Evolutionary conservation across 2,113 vertebrate genomes (phyloP).

Genomic region (Gobio gobio): DNA sequence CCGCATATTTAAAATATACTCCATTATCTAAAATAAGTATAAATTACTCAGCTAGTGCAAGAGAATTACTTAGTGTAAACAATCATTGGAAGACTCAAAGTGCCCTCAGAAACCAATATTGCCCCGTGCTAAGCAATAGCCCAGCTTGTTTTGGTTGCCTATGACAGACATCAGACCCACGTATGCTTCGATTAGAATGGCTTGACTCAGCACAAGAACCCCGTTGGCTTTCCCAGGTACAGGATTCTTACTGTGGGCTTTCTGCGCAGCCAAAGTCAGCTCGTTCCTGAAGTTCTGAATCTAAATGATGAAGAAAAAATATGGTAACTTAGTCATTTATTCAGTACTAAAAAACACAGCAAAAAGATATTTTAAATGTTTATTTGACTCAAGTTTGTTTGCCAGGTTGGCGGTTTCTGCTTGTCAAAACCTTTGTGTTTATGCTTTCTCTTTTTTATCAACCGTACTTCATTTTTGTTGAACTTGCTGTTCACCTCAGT

Average conservation of each 20-base stretch:
- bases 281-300: slow-evolving; percentile 75
- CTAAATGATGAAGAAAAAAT: slow-evolving; percentile 66
- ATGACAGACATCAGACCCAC: slow-evolving; percentile 79
- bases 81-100: background rate
- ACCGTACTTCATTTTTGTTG: background rate
- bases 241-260: slow-evolving; percentile 65
- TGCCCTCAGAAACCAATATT: slow-evolving; percentile 80
- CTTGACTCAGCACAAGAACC: slow-evolving; percentile 74
- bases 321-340: background rate
- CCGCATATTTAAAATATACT: background rate
- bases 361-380: background rate
- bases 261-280: slow-evolving; percentile 72
- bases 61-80: background rate
- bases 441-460: slow-evolving; percentile 30
- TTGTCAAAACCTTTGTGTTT: slow-evolving; percentile 42
- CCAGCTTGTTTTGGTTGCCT: slow-evolving; percentile 83
- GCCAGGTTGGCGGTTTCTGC: background rate
- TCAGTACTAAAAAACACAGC: background rate
- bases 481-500: slow-evolving; percentile 23
- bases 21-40: background rate
- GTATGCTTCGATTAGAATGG: slow-evolving; percentile 78
- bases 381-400: background rate
- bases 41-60: slow-evolving; percentile 2
- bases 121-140: slow-evolving; percentile 81
- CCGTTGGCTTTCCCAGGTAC: slow-evolving; percentile 73